Evolutionary conservation across 2,888 invertebrate genomes (phyloP), one percentile per base, ranked within the genome.

Genomic region (Thereva unica): DNA sequence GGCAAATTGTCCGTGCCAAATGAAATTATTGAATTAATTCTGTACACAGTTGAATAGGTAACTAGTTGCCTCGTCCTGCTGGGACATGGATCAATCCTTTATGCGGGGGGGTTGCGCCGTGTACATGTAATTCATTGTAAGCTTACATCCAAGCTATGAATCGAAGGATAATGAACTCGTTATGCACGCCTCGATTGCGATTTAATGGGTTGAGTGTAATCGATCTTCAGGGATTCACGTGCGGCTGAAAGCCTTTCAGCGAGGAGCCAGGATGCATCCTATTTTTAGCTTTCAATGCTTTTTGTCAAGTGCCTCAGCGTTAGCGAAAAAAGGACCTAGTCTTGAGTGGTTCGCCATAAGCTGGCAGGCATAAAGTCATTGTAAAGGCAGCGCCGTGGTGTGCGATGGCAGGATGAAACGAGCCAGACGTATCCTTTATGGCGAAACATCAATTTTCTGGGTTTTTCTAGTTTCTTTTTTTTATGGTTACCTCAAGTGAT

Each of bases 21-120:
- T 63, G 50, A 63, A 68, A 66, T 68, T 66, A 68, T 66, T 68
- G 68, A 68, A 68, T 66, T 68, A 68, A 68, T 68, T 68, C 63
- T 66, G 50, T 56, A 50, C 56, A 49, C 45, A 49, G n/a, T 35
- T 41, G 42, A 23, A 23, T 23, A 23, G 23, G 23, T 23, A 23
- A 23, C 23, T 23, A 41, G 50, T 52, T 53, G 35, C 12, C 44
- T 44, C 23, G 23, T 23, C 40, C 44, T 64, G 64, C 9, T 44
- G 8, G 44, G n/a, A 35, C 7, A 42, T 23, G 23, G 44, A 40
- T 64, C 52, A 44, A 53, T 64, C 64, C 53, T 64, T 64, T 64
- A 50, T 64, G 37, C 52, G 10, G 34, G 64, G n/a, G 42, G 10
- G 10, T 34, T 35, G 37, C 53, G 12, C 23, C 10, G 35, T 37